Evolutionary conservation across 2,797 vertebrate genomes (phyloP).

Genomic region (Petrocephalus sullivani): DNA sequence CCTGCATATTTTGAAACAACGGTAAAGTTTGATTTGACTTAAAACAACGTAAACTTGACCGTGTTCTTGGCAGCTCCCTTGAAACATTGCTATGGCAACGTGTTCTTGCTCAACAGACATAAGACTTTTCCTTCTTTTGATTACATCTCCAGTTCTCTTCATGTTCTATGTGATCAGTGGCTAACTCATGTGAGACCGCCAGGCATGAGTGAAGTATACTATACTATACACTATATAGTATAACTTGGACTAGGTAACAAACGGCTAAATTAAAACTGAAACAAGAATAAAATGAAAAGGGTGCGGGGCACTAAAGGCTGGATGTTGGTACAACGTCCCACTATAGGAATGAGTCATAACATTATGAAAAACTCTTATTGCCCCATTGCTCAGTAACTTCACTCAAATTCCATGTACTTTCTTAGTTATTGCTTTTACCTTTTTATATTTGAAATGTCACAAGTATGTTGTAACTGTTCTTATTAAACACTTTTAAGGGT

Average conservation of each 20-base stretch:
- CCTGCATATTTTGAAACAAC: not conserved
- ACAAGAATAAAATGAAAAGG: not conserved
- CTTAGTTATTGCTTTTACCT: not conserved
- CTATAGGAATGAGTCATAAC: not conserved
- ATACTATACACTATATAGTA: not conserved
- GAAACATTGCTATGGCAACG: not conserved
- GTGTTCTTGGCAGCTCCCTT: not conserved
- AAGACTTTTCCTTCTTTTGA: not conserved
- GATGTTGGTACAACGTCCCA: not conserved
- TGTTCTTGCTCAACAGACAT: not conserved
- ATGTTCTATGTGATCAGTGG: not conserved
- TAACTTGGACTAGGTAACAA: not conserved
- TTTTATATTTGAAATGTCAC: not conserved
- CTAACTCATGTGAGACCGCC: not conserved
- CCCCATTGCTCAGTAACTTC: not conserved
- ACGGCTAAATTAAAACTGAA: not conserved
- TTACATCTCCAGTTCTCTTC: not conserved
- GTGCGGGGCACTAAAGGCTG: not conserved
- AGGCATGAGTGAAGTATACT: not conserved
- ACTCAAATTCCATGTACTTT: not conserved
- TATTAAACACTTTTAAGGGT: not conserved
- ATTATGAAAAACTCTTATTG: not conserved
- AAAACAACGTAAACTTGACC: not conserved
- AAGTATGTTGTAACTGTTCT: not conserved
- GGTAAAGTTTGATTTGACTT: not conserved